These are phyloP conservation scores for Smutsia temminckii DNA, from an alignment of 2,797 vertebrate genomes.

Conservation along the genomic window DNA sequence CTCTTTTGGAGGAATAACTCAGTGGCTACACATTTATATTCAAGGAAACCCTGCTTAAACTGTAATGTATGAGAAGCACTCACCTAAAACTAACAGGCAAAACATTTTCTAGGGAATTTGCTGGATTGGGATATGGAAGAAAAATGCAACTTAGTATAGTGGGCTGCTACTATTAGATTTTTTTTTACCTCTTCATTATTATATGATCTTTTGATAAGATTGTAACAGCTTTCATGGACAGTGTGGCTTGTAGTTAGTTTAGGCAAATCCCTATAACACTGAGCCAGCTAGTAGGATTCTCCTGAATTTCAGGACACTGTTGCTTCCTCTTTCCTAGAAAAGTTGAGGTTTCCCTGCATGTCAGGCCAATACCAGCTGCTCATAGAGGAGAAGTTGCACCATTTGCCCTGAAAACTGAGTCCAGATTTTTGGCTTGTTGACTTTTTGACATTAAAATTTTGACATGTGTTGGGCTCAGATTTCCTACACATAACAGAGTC, in stretches of 20 bases:
- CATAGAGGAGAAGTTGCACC: background rate
- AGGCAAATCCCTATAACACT: background rate
- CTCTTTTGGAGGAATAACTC: constrained; percentile 13
- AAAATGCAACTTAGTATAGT: background rate
- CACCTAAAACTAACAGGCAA: background rate
- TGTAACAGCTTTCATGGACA: background rate
- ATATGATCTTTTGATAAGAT: background rate
- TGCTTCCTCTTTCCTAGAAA: background rate
- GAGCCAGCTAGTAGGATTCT: background rate
- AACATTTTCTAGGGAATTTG: background rate
- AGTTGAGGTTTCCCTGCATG: background rate
- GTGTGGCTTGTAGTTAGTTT: background rate
- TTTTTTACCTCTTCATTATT: background rate
- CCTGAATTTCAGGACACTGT: background rate
- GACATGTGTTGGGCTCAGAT: background rate
- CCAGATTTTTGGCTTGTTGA: background rate
- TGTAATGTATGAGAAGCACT: background rate
- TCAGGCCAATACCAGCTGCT: background rate
- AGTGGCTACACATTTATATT: background rate
- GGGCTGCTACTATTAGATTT: background rate
- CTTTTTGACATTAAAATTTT: background rate
- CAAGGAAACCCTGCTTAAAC: background rate
- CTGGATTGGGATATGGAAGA: background rate
- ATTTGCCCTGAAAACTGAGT: background rate
- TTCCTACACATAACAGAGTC: background rate